Evolutionary conservation across 2,888 invertebrate genomes (phyloP).

Genomic region (Palloptera scutellata): DNA sequence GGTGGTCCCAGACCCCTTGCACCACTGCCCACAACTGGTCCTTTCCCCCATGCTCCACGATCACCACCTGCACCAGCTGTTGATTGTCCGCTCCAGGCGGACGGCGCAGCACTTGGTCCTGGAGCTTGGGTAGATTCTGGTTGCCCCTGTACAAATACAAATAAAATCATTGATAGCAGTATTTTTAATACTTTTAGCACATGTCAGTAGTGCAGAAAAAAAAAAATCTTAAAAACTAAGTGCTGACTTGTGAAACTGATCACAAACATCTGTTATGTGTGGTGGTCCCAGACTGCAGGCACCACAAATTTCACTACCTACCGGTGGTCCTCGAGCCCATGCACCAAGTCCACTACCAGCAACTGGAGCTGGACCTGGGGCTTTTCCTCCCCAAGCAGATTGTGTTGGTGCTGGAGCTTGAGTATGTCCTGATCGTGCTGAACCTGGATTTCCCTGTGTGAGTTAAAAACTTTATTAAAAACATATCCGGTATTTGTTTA

Average conservation of each 20-base stretch:
- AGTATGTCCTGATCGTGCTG: constrained; percentile 7
- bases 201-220: too few relatives aligned
- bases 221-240: not conserved
- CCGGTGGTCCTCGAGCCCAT: not conserved
- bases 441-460: too few relatives aligned
- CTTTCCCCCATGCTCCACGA: constrained; percentile 39
- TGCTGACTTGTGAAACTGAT: too few relatives aligned
- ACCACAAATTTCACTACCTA: too few relatives aligned
- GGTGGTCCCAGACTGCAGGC: too few relatives aligned
- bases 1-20: constrained; percentile 29
- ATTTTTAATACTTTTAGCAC: too few relatives aligned
- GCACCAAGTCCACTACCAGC: constrained; percentile 13
- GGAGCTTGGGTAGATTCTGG: too few relatives aligned
- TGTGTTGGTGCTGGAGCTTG: not conserved
- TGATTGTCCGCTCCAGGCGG: constrained; percentile 14
- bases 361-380: constrained; percentile 9
- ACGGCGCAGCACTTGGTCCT: not conserved
- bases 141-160: too few relatives aligned
- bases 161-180: too few relatives aligned
- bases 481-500: too few relatives aligned
- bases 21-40: constrained; percentile 20
- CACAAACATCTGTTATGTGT: too few relatives aligned
- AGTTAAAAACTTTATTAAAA: too few relatives aligned
- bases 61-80: constrained; percentile 15
- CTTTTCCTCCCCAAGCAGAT: constrained; percentile 29